Conservation (phyloP, 2,888 invertebrate genomes). For the Caenorhabditis doughertyi region DNA sequence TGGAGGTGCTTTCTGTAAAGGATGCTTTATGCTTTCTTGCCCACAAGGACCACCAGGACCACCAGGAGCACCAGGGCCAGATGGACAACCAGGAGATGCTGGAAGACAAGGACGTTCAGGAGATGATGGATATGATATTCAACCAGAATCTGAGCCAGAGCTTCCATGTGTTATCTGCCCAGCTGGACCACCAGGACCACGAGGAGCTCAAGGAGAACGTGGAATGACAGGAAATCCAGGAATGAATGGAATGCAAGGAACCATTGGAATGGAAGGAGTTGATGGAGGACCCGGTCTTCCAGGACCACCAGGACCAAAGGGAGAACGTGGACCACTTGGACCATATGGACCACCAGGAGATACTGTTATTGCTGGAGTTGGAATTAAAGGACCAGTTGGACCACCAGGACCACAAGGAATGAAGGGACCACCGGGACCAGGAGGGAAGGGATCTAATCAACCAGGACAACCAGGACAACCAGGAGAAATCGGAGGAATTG, state of each 20-base stretch:
- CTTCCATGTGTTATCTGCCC: conserved; percentile 82
- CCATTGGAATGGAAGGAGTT: conserved; percentile 76
- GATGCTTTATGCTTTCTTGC: conserved; percentile 79
- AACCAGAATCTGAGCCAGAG: conserved; percentile 80
- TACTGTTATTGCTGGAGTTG: conserved; percentile 78
- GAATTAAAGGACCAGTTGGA: conserved; percentile 79
- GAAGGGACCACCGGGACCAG: conserved; percentile 77
- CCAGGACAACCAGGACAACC: conserved; percentile 76
- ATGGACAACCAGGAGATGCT: conserved; percentile 79
- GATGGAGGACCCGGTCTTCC: conserved; percentile 74
- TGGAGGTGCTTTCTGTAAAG: conserved; percentile 73
- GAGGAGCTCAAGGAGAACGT: conserved; percentile 82
- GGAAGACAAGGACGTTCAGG: conserved; percentile 78
- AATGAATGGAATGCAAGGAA: conserved; percentile 72
- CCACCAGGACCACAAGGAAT: conserved; percentile 79
- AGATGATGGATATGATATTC: conserved; percentile 81
- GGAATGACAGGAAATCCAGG: conserved; percentile 78
- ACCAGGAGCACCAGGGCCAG: conserved; percentile 78
- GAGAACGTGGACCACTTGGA: conserved; percentile 73
- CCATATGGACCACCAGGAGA: conserved; percentile 75
- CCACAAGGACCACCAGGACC: conserved; percentile 81
- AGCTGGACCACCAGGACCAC: conserved; percentile 81
- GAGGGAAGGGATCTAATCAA: conserved; percentile 70
- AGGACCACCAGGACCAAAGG: conserved; percentile 73
- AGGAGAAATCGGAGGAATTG: conserved; percentile 76